Percentiles rank a stretch among this genome's conserved stretches.
These are phyloP conservation scores for Tretioscincus oriximinensis DNA, from an alignment of 2,113 vertebrate genomes.

Conservation along the genomic window DNA sequence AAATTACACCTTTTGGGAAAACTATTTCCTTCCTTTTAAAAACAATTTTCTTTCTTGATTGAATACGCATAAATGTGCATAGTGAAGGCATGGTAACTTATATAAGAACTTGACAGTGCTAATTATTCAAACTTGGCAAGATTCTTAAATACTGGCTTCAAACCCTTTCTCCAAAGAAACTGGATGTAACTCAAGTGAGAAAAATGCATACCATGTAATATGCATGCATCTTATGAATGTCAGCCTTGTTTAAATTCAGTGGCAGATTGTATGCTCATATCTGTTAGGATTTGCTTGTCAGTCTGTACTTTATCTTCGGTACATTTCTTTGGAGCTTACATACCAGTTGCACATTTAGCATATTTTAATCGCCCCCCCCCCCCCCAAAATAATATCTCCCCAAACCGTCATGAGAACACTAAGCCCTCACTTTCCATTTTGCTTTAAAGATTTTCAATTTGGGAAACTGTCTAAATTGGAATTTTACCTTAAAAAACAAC, in stretches of 20 bases:
- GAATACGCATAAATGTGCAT: background rate
- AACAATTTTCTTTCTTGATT: slow-evolving; percentile 8
- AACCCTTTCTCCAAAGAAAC: slow-evolving; percentile 22
- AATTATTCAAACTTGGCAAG: slow-evolving; percentile 34
- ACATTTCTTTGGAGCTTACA: background rate
- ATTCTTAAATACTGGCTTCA: slow-evolving; percentile 27
- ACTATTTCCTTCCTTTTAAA: background rate
- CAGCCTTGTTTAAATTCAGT: slow-evolving; percentile 22
- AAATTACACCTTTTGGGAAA: background rate
- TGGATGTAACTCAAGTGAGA: slow-evolving; percentile 1
- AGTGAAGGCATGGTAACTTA: background rate
- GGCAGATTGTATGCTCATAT: slow-evolving; percentile 36
- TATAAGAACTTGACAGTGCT: background rate
- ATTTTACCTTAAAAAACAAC: background rate
- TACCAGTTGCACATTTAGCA: slow-evolving; percentile 53
- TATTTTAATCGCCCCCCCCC: slow-evolving; percentile 17
- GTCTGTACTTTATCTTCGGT: background rate
- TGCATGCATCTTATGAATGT: slow-evolving; percentile 27
- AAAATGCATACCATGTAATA: background rate
- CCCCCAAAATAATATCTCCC: slow-evolving; percentile 30
- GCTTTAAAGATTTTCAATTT: background rate
- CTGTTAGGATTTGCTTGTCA: background rate
- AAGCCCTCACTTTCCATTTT: slow-evolving; percentile 23
- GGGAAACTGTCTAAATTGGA: slow-evolving; percentile 34
- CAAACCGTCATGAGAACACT: slow-evolving; percentile 41